phyloP scores from a whole-genome alignment of 2,797 vertebrate genomes.

The Pygocentrus nattereri region DNA sequence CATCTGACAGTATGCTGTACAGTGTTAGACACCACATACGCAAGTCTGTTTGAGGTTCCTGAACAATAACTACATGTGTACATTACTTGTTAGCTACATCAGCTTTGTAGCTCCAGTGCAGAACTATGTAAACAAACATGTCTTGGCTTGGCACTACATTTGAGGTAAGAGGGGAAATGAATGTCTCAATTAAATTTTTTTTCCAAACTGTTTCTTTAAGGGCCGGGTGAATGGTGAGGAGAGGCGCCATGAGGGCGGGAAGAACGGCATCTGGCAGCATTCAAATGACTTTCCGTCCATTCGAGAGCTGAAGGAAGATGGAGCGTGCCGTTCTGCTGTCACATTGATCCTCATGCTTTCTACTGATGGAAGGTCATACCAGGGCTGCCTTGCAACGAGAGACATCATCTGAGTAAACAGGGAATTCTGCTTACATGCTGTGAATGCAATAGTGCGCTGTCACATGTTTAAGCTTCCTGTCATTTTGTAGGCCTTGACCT shows the following conservation, averaged over 20 bases:
- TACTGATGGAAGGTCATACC: not conserved
- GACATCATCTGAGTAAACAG: not conserved
- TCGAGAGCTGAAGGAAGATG: slow-evolving; percentile 10
- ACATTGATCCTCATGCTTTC: not conserved
- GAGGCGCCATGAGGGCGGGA: not conserved
- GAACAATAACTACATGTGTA: too few species aligned
- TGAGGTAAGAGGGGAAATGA: too few species aligned
- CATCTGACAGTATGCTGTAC: too few species aligned
- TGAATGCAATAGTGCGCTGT: slow-evolving; percentile 5
- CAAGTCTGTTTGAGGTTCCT: too few species aligned
- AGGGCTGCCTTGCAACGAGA: slow-evolving; percentile 2
- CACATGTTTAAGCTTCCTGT: not conserved
- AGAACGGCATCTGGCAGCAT: slow-evolving; percentile 17
- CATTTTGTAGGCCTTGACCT: not conserved
- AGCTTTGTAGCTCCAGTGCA: too few species aligned
- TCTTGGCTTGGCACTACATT: too few species aligned
- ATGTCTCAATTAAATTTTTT: too few species aligned
- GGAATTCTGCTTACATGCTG: slow-evolving; percentile 17
- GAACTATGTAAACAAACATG: too few species aligned
- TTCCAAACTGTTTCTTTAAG: too few species aligned
- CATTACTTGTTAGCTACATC: too few species aligned
- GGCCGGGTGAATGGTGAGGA: not conserved
- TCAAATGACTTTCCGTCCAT: slow-evolving; percentile 10
- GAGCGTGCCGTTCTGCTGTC: slow-evolving; percentile 27
- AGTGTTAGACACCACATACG: too few species aligned